Conservation (phyloP, 1,140 invertebrate genomes). For the Bombus sibiricus region DNA sequence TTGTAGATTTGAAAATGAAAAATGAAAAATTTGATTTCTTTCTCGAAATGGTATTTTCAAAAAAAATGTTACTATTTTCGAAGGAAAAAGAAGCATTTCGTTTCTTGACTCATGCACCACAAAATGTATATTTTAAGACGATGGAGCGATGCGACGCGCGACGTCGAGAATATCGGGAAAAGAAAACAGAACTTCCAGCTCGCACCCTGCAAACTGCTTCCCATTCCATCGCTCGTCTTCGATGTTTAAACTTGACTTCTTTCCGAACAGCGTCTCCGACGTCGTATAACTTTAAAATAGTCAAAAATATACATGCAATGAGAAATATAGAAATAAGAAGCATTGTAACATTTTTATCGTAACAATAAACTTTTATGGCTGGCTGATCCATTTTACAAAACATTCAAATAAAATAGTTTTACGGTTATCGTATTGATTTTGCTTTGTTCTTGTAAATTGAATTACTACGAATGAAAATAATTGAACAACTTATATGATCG, state of each 20-base stretch:
- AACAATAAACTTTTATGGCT: too few relatives aligned
- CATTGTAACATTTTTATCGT: too few relatives aligned
- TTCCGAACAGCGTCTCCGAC: neutral
- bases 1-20: neutral
- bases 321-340: neutral
- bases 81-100: neutral
- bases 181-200: constrained; percentile 1
- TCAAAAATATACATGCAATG: neutral
- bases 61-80: neutral
- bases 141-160: neutral
- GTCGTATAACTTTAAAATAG: neutral
- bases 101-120: neutral
- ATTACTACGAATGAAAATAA: neutral
- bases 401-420: too few relatives aligned
- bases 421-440: too few relatives aligned
- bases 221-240: neutral
- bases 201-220: neutral
- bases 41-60: neutral
- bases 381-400: too few relatives aligned
- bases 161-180: neutral
- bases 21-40: neutral
- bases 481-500: neutral
- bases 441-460: too few relatives aligned
- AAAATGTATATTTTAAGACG: constrained; percentile 17
- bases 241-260: constrained; percentile 5